Conservation (phyloP, 2,797 vertebrate genomes). For the Sebastes hubbsi region DNA sequence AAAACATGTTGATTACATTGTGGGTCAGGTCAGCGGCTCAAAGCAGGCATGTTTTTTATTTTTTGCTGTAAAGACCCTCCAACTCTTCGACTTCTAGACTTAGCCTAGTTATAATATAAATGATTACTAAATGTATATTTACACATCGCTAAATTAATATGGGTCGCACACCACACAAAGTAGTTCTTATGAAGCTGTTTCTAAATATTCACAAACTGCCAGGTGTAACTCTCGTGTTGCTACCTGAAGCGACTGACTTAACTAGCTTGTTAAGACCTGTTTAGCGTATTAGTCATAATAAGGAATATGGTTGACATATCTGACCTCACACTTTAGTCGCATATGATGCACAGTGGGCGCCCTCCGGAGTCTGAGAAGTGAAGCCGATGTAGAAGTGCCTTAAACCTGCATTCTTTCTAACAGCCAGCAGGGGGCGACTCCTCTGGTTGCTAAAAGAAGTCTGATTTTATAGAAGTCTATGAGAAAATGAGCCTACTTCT, state of each 20-base stretch:
- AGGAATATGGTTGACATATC: neutral
- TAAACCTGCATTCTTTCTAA: too few species aligned
- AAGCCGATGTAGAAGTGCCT: too few species aligned
- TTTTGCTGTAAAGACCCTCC: neutral
- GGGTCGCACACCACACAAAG: too few species aligned
- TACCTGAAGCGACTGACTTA: neutral
- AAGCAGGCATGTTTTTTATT: neutral
- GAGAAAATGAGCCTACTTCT: too few species aligned
- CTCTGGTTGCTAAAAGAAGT: too few species aligned
- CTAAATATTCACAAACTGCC: neutral
- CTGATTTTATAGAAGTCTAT: rapidly evolving
- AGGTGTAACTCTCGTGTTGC: neutral
- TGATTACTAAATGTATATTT: neutral
- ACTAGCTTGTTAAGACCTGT: neutral
- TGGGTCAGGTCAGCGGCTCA: slow-evolving; percentile 37
- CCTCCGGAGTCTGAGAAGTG: too few species aligned
- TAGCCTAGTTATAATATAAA: neutral
- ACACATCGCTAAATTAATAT: neutral
- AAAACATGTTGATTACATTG: slow-evolving; percentile 55
- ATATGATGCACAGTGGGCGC: too few species aligned
- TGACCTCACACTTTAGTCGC: neutral
- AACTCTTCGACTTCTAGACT: neutral
- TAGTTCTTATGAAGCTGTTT: neutral
- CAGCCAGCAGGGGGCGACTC: too few species aligned
- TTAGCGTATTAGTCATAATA: neutral